phyloP scores from a whole-genome alignment of 2,113 vertebrate genomes.

The Cavia aperea region DNA sequence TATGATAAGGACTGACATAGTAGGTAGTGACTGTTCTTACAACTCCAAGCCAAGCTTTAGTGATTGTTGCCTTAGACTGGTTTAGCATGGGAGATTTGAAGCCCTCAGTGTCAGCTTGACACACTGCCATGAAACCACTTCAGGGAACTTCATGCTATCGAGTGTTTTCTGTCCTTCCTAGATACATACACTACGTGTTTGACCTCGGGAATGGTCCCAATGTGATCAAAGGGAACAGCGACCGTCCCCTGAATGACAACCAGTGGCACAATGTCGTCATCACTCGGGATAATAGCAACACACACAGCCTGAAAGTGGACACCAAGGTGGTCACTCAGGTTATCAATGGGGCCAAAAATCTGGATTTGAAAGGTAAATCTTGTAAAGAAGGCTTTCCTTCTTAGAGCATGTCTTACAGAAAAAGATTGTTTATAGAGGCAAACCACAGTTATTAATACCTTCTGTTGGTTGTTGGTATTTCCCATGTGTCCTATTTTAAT shows the following conservation, averaged over 20 bases:
- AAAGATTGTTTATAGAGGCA: not conserved
- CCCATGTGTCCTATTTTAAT: not conserved
- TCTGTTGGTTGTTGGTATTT: not conserved
- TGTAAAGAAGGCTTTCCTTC: not conserved
- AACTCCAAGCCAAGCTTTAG: not conserved
- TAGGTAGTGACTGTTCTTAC: not conserved
- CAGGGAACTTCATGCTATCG: not conserved
- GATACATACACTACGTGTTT: slow-evolving; percentile 98
- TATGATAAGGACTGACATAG: not conserved
- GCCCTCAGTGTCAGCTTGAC: accelerated
- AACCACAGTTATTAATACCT: not conserved
- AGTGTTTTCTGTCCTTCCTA: slow-evolving; percentile 55
- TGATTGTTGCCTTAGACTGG: not conserved
- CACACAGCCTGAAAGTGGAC: slow-evolving; percentile 95
- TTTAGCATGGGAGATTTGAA: not conserved
- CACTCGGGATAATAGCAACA: slow-evolving; percentile 96
- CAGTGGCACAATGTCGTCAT: slow-evolving; percentile 99
- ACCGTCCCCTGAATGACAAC: slow-evolving; percentile 93
- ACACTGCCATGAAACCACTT: not conserved
- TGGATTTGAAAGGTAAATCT: slow-evolving; percentile 94
- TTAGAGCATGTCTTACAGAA: not conserved
- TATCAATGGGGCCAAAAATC: slow-evolving; percentile 98
- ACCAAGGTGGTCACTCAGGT: slow-evolving; percentile 91
- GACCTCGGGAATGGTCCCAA: slow-evolving; percentile 97
- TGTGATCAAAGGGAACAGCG: slow-evolving; percentile 97